Percentiles rank a stretch among this genome's conserved stretches.
These are phyloP conservation scores for Eriosoma lanigerum DNA, from an alignment of 1,140 invertebrate genomes.

Conservation along the genomic window DNA sequence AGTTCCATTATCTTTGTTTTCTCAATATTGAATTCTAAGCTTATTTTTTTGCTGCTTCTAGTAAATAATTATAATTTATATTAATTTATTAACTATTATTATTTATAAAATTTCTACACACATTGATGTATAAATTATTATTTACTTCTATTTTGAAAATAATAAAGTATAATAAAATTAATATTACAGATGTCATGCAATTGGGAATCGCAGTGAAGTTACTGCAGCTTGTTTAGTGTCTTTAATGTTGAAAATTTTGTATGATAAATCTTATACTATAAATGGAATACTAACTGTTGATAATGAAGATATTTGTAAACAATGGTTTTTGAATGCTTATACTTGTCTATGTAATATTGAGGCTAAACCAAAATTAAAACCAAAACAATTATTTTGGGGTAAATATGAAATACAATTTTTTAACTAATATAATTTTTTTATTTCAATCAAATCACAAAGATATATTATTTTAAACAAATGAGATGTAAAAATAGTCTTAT, in stretches of 20 bases:
- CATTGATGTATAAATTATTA: too few relatives aligned
- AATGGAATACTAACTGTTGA: background rate
- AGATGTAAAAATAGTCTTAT: too few relatives aligned
- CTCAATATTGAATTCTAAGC: too few relatives aligned
- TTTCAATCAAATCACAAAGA: too few relatives aligned
- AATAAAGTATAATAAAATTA: background rate
- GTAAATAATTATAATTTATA: too few relatives aligned
- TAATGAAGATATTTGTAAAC: slow-evolving; percentile 29
- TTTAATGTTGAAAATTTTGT: background rate
- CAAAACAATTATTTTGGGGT: slow-evolving; percentile 31
- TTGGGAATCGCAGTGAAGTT: slow-evolving; percentile 18
- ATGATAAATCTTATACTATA: background rate
- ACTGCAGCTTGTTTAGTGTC: slow-evolving; percentile 17
- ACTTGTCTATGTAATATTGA: slow-evolving; percentile 18
- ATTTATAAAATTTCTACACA: too few relatives aligned
- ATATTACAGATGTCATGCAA: slow-evolving; percentile 11
- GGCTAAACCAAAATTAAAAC: slow-evolving; percentile 3
- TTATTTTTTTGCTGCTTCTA: too few relatives aligned
- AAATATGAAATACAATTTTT: background rate
- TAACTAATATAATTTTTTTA: too few relatives aligned
- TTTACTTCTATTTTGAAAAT: too few relatives aligned
- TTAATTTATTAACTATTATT: too few relatives aligned
- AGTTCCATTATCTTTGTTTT: too few relatives aligned
- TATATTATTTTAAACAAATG: too few relatives aligned
- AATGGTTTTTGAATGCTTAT: slow-evolving; percentile 10